Evolutionary conservation across 2,797 vertebrate genomes (phyloP).

Genomic region (Chaetophractus vellerosus): DNA sequence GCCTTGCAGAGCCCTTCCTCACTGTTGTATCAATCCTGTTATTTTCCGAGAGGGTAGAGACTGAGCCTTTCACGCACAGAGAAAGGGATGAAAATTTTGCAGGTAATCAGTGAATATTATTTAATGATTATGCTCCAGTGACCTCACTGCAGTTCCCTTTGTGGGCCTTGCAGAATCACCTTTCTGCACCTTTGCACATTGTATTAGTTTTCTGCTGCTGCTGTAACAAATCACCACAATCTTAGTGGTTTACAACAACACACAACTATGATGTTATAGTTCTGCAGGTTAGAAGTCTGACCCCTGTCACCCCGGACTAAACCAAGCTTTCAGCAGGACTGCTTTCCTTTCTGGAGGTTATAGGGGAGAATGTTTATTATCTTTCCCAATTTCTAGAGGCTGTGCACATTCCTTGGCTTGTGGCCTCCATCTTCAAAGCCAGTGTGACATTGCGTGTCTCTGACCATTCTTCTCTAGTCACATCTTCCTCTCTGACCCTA

Average conservation of each 20-base stretch:
- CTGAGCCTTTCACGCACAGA: not conserved
- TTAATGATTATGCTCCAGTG: rapidly evolving
- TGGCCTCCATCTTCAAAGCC: not conserved
- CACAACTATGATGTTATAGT: not conserved
- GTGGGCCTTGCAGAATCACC: not conserved
- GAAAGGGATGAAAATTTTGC: not conserved
- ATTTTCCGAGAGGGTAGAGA: not conserved
- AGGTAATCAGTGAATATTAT: not conserved
- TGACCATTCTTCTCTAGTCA: not conserved
- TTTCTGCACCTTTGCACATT: not conserved
- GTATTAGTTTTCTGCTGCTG: not conserved
- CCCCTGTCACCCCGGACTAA: not conserved
- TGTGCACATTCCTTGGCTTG: not conserved
- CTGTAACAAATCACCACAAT: not conserved
- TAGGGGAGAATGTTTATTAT: not conserved
- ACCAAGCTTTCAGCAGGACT: not conserved
- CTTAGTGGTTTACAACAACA: not conserved
- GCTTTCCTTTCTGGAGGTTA: not conserved
- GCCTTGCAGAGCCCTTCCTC: not conserved
- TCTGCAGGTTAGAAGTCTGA: not conserved
- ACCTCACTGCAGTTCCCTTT: not conserved
- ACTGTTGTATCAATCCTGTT: not conserved
- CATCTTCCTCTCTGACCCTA: not conserved
- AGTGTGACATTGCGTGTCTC: not conserved
- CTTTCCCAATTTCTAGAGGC: not conserved